These are phyloP conservation scores for Vireo altiloquus DNA, from an alignment of 2,113 vertebrate genomes.

Conservation along the genomic window DNA sequence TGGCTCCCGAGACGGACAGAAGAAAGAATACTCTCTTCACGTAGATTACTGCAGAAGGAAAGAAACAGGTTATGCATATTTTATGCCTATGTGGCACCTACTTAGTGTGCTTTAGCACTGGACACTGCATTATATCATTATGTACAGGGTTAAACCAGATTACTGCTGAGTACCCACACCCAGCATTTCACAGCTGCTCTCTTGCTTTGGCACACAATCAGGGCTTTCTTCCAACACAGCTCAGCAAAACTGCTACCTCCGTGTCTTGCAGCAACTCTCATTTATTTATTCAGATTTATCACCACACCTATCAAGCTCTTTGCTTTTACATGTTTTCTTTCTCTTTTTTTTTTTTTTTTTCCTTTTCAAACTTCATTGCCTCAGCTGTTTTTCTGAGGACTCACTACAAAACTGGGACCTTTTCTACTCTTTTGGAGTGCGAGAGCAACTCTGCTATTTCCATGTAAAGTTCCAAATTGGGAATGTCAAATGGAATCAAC, in stretches of 20 bases:
- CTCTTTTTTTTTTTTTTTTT: background rate
- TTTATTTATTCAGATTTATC: conserved; percentile 69
- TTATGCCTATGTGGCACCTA: background rate
- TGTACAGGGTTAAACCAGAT: conserved; percentile 48
- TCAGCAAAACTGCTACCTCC: conserved; percentile 62
- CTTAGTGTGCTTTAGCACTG: background rate
- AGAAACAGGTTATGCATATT: background rate
- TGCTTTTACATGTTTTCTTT: background rate
- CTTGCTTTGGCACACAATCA: conserved; percentile 34
- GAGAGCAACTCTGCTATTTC: background rate
- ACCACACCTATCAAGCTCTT: conserved; percentile 54
- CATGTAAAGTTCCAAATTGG: background rate
- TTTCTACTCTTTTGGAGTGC: background rate
- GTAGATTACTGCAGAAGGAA: background rate
- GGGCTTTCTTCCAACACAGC: conserved; percentile 60
- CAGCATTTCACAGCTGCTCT: conserved; percentile 60
- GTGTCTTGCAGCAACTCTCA: conserved; percentile 55
- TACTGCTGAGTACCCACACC: conserved; percentile 56
- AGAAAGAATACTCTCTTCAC: background rate
- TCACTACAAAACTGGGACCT: background rate
- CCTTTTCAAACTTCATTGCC: background rate
- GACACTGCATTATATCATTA: conserved; percentile 27
- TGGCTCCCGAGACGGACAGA: background rate
- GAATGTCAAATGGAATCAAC: background rate
- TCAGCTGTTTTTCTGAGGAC: background rate